Evolutionary conservation across 1,140 invertebrate genomes (phyloP), one percentile per base, ranked within the genome.

Genomic region (Penaeus japonicus): DNA sequence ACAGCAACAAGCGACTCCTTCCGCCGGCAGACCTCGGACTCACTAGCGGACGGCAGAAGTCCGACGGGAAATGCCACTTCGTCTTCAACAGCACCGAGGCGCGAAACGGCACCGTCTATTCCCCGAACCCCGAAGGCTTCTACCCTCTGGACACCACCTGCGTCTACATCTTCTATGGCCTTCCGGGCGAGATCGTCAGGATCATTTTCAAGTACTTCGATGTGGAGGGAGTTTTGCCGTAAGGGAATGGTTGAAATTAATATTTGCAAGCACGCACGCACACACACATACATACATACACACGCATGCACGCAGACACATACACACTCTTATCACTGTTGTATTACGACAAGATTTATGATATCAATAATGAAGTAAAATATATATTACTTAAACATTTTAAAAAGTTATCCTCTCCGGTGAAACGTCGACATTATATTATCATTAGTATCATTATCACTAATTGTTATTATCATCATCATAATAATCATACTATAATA

Each of bases 161-260:
- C 55, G n/a, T n/a, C 30, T 83, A 83, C 54, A 30, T 83, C 81
- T 83, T 83, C 20, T 62, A 62, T n/a, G 81, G 55, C 2, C 81
- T 20, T 0, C 27, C 27, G 2, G 81, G 81, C 24, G 57, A 83
- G 30, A 59, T 65, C 15, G 81, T 83, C 5, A 59, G 81, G 27
- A 55, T 83, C 12, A 83, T n/a, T n/a, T 83, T 83, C 32, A 83
- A 83, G 81, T 83, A 83, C 59, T 83, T 83, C n/a, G 81, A 83
- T 20, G 81, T 83, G 57, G 81, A 83, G 15, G 81, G 81, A n/a
- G 59, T 83, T 59, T 59, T 83, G 81, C 81, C 81, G 81, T 83
- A 27, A 83, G 81, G 22, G 22, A 59, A 24, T n/a, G n/a, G n/a
- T n/a, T n/a, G n/a, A n/a, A n/a, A n/a, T n/a, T n/a, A n/a, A n/a